Evolutionary conservation across 2,797 vertebrate genomes (phyloP), one percentile per base, ranked within the genome.

Genomic region (Salmo trutta): DNA sequence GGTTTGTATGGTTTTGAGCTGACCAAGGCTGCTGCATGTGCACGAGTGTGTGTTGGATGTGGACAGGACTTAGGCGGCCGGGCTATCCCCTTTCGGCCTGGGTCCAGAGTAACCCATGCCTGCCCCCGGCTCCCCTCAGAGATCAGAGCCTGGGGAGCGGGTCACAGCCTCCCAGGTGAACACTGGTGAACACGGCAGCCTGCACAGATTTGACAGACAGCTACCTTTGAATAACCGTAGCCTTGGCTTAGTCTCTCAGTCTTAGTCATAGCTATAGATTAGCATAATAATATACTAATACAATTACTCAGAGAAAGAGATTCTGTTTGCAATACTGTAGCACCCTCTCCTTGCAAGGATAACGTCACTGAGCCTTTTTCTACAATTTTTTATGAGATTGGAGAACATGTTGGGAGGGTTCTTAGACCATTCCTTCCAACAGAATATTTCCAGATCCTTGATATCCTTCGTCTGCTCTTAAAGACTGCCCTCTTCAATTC

Each of bases 161-260:
- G 87, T 87, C 86, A 75, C 84, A 84, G 88, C 82, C 83, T 88
- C 83, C 88, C 88, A 81, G 78, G 80, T 88, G 77, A 81, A 88
- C 80, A 65, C 56, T 24, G 24, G n/a, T n/a, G 59, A 24, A 21
- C 59, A 64, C 21, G 21, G 6, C 36, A 76, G 74, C 74, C 59
- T 62, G 82, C 24, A n/a, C 51, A 51, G 74, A 70, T 75, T 79
- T 75, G 76, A 86, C 83, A 75, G 70, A 31, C 68, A 4, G 24
- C 51, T 53, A 70, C 72, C 76, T 87, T 81, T 89, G 83, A 84
- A 85, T 86, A 89, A 87, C 86, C 52, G 71, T 85, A 84, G 84
- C 80, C 83, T 56, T 71, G 75, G 66, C 66, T 77, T 66, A 68
- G 74, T 74, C 73, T 72, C 69, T 66, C 64, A 36, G 77, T 12